Evolutionary conservation across 2,888 invertebrate species (phyloP), one percentile per base, ranked within the genome.

Genomic region (Bruchidius siliquastri): DNA sequence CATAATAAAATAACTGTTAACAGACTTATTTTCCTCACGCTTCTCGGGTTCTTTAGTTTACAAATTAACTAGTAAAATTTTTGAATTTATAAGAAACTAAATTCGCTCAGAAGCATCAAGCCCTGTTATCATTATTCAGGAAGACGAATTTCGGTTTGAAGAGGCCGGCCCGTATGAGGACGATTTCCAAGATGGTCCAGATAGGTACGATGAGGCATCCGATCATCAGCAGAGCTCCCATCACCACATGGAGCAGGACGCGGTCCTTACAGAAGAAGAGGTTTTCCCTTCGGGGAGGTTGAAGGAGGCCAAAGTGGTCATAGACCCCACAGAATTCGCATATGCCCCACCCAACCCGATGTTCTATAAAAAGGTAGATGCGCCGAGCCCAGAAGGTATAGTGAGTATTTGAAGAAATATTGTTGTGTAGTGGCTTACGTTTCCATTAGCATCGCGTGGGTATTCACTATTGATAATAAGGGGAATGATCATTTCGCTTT

Each of bases 271-370:
- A 18, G 73, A 22, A 68, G 72, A 68, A 32, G 76, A 76, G 75
- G n/a, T 77, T 75, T 77, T 81, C 69, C 73, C 78, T 20, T 73
- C 76, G 1, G 74, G 71, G 18, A 32, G 71, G 21, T 79, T 82
- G 69, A 73, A 77, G 49, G 73, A 81, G 67, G 79, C 78, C 6
- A 80, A 81, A 73, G 68, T 80, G 18, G 81, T 77, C 0, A 82
- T 82, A 8, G 83, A 85, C 78, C 84, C 84, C 0, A 79, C 80
- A 10, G 83, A 85, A 72, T 87, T 87, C 79, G 87, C 84, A 4
- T 85, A 85, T 74, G 81, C 82, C 21, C 87, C 87, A 13, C 80
- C 85, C 0, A 86, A 87, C 82, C 83, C 85, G 0, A 80, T 86
- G 73, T 86, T 84, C 78, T 86, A 83, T 75, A 81, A 83, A 67